Percentiles rank a stretch among this genome's conserved stretches.
These are phyloP conservation scores for Micronycteris hirsuta DNA, from an alignment of 2,113 vertebrate genomes.

Conservation along the genomic window DNA sequence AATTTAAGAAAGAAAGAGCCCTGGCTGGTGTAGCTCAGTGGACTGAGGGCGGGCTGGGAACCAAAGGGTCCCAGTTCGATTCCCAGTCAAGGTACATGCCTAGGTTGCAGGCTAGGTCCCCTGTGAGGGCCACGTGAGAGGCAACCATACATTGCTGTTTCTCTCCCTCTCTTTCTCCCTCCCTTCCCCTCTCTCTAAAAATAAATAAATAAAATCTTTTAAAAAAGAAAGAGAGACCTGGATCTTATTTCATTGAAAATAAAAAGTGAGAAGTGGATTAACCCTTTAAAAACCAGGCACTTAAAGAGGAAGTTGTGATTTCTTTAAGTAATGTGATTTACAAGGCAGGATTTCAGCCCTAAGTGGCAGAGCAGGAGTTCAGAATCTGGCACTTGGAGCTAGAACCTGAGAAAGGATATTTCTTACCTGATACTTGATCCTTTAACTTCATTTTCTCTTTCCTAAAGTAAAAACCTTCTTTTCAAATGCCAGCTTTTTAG, in stretches of 20 bases:
- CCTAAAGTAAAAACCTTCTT: background rate
- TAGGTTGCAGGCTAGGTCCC: too few relatives aligned
- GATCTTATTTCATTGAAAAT: background rate
- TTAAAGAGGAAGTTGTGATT: background rate
- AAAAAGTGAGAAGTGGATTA: background rate
- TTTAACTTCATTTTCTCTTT: background rate
- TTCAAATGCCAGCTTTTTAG: background rate
- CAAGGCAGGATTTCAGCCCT: background rate
- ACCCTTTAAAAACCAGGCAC: background rate
- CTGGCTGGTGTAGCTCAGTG: too few relatives aligned
- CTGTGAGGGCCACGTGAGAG: too few relatives aligned
- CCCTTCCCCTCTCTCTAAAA: too few relatives aligned
- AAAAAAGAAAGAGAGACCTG: background rate
- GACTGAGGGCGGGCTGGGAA: too few relatives aligned
- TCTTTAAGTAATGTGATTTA: background rate
- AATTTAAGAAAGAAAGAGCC: background rate
- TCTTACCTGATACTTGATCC: background rate
- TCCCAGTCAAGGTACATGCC: too few relatives aligned
- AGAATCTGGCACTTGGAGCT: background rate
- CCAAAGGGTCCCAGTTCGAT: too few relatives aligned
- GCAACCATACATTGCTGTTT: too few relatives aligned
- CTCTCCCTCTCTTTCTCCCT: too few relatives aligned
- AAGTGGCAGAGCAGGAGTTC: accelerated
- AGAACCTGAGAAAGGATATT: background rate
- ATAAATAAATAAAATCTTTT: too few relatives aligned